Base-by-base conservation (phyloP, 23 tunicate genomes). In the Trididemnum miniatum region DNA sequence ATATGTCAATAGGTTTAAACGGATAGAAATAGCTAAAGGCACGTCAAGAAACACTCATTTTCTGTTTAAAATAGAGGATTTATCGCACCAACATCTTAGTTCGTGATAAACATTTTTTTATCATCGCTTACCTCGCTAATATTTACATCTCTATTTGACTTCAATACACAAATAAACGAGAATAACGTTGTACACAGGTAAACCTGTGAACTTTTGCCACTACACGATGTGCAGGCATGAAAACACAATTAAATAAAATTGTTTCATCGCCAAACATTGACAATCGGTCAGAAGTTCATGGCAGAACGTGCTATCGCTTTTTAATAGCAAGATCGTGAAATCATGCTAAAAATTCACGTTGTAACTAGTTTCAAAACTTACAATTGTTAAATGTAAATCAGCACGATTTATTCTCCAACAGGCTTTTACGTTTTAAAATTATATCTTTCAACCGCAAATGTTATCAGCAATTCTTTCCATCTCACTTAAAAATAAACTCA, bases 141-240 rank as follows among this genome's bases (percentile, higher is more conserved):
- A 15, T 44, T 44, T 44, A 7, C 15, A 9, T 44, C 15, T 44
- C 12, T 44, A 44, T 44, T 75, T 75, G 63, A 5, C 39, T 36
- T 12, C 32, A 40, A 37, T 75, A 29, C 60, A 75, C 80, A 39
- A 34, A 75, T 37, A 62, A 62, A 62, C 15, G 26, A 62, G 4
- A 30, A 31, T 12, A 32, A 67, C 75, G 67, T 62, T 62, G 67
- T 62, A 25, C 5, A 5, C 75, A 12, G 37, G 38, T 20, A 67
- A 31, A 67, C 28, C 25, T 62, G 4, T 67, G 75, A 67, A 67
- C 75, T 67, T 67, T 67, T 67, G 38, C 3, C 75, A 9, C n/a
- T 7, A 30, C 75, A 67, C 75, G 75, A 12, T 30, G 31, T 33
- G 75, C 2, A 3, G 7, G 75, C 75, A 31, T 67, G 75, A 33